These are phyloP conservation scores for Himalopsyche tibetana DNA, from an alignment of 2,888 invertebrate species.

Conservation along the genomic window DNA sequence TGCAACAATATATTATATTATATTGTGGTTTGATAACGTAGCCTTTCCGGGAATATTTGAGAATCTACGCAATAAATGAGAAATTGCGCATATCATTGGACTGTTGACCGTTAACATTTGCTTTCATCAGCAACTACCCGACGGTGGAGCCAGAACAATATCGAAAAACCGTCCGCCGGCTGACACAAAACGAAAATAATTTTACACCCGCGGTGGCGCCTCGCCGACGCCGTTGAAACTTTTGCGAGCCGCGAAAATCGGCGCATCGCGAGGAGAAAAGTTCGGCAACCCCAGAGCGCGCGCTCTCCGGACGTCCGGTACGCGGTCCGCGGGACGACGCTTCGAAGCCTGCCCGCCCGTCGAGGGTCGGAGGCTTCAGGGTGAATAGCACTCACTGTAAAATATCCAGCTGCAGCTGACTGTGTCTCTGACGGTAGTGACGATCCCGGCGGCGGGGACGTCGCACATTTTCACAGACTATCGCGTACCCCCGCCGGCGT, in stretches of 20 bases:
- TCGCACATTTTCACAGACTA: conserved; percentile 73
- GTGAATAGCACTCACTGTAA: conserved; percentile 78
- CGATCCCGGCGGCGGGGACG: conserved; percentile 77
- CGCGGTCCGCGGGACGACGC: conserved; percentile 12
- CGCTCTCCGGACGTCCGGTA: conserved; percentile 7
- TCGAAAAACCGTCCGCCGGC: conserved; percentile 14
- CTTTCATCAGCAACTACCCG: conserved; percentile 9
- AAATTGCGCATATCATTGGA: conserved; percentile 3
- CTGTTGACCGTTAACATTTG: conserved; percentile 8
- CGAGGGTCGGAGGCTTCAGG: conserved; percentile 36
- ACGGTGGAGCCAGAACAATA: conserved; percentile 46
- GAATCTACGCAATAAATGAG: conserved; percentile 6
- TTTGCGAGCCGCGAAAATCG: conserved; percentile 12
- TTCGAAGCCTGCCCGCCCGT: neutral
- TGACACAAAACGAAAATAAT: conserved; percentile 41
- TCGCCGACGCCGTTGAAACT: conserved; percentile 36
- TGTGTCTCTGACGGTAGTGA: conserved; percentile 80
- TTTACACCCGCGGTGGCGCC: conserved; percentile 37
- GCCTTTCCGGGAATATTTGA: neutral
- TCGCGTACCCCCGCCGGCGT: conserved; percentile 66
- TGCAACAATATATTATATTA: neutral
- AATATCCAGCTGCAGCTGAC: conserved; percentile 87
- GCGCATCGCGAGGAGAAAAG: conserved; percentile 37
- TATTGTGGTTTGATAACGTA: neutral
- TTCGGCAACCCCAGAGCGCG: conserved; percentile 34